phyloP scores from a whole-genome alignment of 2,113 vertebrate genomes.

The Rana temporaria region DNA sequence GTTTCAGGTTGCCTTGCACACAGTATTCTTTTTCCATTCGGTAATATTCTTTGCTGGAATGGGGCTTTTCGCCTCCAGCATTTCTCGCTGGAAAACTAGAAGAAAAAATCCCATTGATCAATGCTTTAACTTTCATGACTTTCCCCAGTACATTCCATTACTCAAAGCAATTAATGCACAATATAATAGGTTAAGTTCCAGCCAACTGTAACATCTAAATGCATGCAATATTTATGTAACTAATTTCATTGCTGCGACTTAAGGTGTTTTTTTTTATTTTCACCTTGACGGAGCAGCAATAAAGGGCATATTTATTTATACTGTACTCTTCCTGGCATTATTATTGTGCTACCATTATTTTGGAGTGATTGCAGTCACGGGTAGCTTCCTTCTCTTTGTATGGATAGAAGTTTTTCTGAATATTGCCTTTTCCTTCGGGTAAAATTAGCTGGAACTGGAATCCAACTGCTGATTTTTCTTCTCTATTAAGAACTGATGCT shows the following conservation, averaged over 20 bases:
- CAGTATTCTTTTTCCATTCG: no score
- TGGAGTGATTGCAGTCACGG: constrained; percentile 10
- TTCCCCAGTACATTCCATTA: constrained; percentile 42
- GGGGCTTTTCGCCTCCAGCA: constrained; percentile 4
- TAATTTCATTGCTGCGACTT: constrained; percentile 39
- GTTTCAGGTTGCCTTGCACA: no score
- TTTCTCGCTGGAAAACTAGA: background rate
- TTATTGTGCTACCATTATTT: constrained; percentile 20
- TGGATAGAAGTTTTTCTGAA: background rate
- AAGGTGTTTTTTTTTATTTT: constrained; percentile 30
- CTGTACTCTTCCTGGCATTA: constrained; percentile 29
- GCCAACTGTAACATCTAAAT: constrained; percentile 52
- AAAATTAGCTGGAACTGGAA: no score
- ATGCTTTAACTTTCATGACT: constrained; percentile 45
- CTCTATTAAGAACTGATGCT: no score
- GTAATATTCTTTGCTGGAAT: background rate
- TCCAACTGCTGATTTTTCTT: no score
- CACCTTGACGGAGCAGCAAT: constrained; percentile 46
- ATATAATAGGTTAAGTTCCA: constrained; percentile 52
- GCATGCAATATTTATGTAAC: constrained; percentile 53
- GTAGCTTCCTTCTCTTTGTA: background rate
- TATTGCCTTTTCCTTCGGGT: background rate
- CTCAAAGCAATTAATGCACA: constrained; percentile 53
- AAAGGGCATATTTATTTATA: constrained; percentile 44
- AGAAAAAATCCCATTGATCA: constrained; percentile 44